These are phyloP conservation scores for Torymus auratus DNA, from an alignment of 2,888 invertebrate genomes.

Conservation along the genomic window DNA sequence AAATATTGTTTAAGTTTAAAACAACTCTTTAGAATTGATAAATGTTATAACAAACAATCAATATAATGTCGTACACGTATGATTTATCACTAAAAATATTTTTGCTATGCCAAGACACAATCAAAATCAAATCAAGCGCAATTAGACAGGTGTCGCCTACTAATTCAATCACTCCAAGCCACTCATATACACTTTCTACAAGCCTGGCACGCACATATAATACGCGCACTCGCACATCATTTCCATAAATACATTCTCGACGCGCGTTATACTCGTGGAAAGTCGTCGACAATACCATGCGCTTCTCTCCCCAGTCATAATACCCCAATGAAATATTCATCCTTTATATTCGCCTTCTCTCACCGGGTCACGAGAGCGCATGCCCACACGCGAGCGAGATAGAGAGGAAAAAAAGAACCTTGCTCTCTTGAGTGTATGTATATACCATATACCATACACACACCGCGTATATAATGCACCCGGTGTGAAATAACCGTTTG, in stretches of 20 bases:
- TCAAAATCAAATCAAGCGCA: slow-evolving; percentile 13
- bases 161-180: slow-evolving; percentile 9
- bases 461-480: no score
- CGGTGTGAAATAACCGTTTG: slow-evolving; percentile 52
- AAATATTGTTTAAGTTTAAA: no score
- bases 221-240: not conserved
- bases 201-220: not conserved
- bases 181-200: slow-evolving; percentile 13
- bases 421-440: no score
- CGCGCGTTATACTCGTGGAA: slow-evolving; percentile 21
- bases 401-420: not conserved
- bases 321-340: slow-evolving; percentile 25
- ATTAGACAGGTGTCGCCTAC: slow-evolving; percentile 7
- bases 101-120: no score
- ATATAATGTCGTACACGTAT: no score
- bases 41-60: no score
- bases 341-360: not conserved
- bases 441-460: no score
- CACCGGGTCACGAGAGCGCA: not conserved
- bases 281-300: slow-evolving; percentile 15
- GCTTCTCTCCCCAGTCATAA: not conserved
- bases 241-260: slow-evolving; percentile 43
- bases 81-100: no score
- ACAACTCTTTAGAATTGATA: no score
- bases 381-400: not conserved